Base-by-base conservation (phyloP, 1,140 invertebrate species). In the Gryllus bimaculatus region DNA sequence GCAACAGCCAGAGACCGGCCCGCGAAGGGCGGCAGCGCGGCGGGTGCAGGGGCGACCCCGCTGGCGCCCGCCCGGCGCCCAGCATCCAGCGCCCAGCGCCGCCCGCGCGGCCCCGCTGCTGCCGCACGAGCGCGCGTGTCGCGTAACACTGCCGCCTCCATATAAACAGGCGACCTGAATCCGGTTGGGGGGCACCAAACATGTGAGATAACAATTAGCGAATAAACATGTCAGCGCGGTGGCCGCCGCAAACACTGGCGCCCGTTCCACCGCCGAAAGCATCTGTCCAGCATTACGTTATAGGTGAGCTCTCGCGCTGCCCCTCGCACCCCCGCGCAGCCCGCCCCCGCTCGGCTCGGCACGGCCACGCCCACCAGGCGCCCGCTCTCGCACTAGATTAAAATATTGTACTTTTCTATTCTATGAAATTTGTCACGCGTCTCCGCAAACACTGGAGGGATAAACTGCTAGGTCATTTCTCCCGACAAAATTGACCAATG, bases 121-220 rank as follows among this genome's bases (percentile, higher is more conserved):
- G 54, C 54, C 54, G 54, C 54, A 39, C 18, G 54, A 66, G 18
- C 18, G 54, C 18, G 54, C 54, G 54, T 66, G 54, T 66, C 54
- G 54, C 54, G 54, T 66, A 66, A 18, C 54, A 66, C 54, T 66
- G 54, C 54, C 18, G 54, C 54, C 54, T 10, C 54, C 54, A 66
- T 66, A 66, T 66, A 66, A 66, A 66, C 54, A 66, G 54, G 54
- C 54, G 54, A 66, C 54, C 54, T 66, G 54, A 66, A 66, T 66
- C 54, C 54, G 54, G 54, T 66, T 66, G 54, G 54, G 54, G 54
- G 54, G 54, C 54, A 66, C 54, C 54, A 66, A 66, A 66, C 54
- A 66, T 66, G 54, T 66, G 54, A 66, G 54, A 66, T 66, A 66
- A 66, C 54, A 66, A 66, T 66, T 66, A 66, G 54, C 54, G 54